Evolutionary conservation across 2,113 vertebrate species (phyloP), one percentile per base, ranked within the genome.

Genomic region (Anarrhichthys ocellatus): DNA sequence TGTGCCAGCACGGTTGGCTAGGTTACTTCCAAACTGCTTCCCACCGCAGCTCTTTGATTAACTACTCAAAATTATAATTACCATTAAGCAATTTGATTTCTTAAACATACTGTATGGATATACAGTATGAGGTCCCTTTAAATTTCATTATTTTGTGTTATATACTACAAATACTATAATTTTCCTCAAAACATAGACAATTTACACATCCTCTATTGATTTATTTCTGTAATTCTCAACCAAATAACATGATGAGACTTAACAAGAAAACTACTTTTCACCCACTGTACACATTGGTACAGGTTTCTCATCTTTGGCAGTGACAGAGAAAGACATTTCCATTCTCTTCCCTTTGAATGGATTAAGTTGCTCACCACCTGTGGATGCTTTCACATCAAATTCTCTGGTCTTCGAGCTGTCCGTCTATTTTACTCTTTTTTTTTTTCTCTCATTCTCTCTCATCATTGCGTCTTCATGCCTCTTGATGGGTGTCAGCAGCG

Each of bases 1-100:
- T 87, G 84, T 91, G 87, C 87, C 88, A 87, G 85, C 77, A 17
- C 5, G 61, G 84, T 89, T 92, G 90, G 89, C 83, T 80, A 85
- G 83, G 86, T 86, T 88, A 85, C 84, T 73, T 80, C 73, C 84
- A 90, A 86, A 84, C 83, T 77, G 77, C 67, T 81, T 87, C 56
- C 73, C 76, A 84, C 82, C 66, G 73, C 76, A 74, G 80, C 82
- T 80, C 88, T 87, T 88, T 90, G 87, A 88, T 91, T 87, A 85
- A 69, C 68, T 70, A 34, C 83, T 82, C 75, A 76, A 82, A 85
- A 81, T 82, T 79, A 87, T 72, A 62, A 90, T 88, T 84, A 62
- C 79, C 84, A 44, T 59, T 58, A 75, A 92, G 84, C 67, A 48
- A 81, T 87, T 69, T 62, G 52, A 83, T 82, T 89, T 70, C 67